phyloP scores from a whole-genome alignment of 2,888 invertebrate genomes.

The Dolichopus griseipennis region DNA sequence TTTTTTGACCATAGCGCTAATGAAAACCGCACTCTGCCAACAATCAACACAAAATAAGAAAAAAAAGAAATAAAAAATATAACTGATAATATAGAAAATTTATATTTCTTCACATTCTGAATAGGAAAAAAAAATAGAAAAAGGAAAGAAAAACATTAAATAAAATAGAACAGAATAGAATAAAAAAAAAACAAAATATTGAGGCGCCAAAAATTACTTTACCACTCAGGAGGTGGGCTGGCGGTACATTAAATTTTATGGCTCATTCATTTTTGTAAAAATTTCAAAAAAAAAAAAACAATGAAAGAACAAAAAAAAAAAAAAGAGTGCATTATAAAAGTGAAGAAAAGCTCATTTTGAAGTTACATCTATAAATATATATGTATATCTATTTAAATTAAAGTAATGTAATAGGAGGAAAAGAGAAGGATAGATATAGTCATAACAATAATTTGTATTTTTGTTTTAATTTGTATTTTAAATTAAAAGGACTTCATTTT shows the following conservation, averaged over 20 bases:
- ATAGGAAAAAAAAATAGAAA: not conserved
- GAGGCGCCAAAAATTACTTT: constrained; percentile 2
- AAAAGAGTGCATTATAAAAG: not conserved
- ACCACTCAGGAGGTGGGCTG: not conserved
- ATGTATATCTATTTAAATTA: too few species aligned
- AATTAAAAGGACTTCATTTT: too few species aligned
- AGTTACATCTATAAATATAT: too few species aligned
- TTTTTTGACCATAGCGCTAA: not conserved
- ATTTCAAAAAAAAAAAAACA: not conserved
- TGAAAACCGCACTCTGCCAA: not conserved
- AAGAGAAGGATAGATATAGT: too few species aligned
- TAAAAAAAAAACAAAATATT: not conserved
- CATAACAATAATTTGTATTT: too few species aligned
- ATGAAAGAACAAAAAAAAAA: not conserved
- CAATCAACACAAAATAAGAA: not conserved
- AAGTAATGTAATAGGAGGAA: too few species aligned
- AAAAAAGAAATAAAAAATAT: not conserved
- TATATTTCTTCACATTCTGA: too few species aligned
- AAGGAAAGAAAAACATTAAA: not conserved
- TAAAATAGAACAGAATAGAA: too few species aligned
- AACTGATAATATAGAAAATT: too few species aligned
- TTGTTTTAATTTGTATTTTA: too few species aligned
- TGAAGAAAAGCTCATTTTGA: too few species aligned
- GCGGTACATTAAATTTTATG: not conserved
- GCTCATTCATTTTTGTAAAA: not conserved